These are phyloP conservation scores for Nemapogon koenigi DNA, from an alignment of 2,888 invertebrate genomes.

Conservation along the genomic window DNA sequence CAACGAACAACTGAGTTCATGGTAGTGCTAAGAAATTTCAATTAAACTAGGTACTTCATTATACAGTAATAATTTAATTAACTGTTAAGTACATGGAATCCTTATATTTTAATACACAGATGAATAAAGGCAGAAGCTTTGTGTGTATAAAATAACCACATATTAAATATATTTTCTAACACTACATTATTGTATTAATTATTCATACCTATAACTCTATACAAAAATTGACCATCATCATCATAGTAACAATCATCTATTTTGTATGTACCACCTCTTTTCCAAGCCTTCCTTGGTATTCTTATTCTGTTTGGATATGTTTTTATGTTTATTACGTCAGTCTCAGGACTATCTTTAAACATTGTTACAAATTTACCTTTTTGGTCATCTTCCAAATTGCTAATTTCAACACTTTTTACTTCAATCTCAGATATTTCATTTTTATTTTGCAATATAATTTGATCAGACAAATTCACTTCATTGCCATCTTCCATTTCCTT, in stretches of 20 bases:
- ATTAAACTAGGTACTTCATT: too few species aligned
- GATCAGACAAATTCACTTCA: slow-evolving; percentile 34
- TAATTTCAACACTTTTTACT: slow-evolving; percentile 19
- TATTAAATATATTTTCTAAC: too few species aligned
- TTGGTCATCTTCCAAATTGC: too few species aligned
- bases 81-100: too few species aligned
- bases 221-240: slow-evolving; percentile 79
- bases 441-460: slow-evolving; percentile 30
- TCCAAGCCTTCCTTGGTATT: slow-evolving; percentile 71
- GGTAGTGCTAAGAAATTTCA: too few species aligned
- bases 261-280: slow-evolving; percentile 72
- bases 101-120: too few species aligned
- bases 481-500: slow-evolving; percentile 34
- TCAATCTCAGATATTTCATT: slow-evolving; percentile 25
- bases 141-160: too few species aligned
- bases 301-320: slow-evolving; percentile 68
- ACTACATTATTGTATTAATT: too few species aligned
- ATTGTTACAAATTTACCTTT: too few species aligned
- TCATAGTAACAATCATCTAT: slow-evolving; percentile 83
- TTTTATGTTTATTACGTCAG: slow-evolving; percentile 23
- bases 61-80: too few species aligned
- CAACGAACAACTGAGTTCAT: too few species aligned
- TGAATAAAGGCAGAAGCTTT: too few species aligned
- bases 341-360: slow-evolving; percentile 25
- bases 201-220: slow-evolving; percentile 76